Evolutionary conservation across 30 jellyfish, hydroid and myxozoan species (phyloP), one percentile per base, ranked within the genome.

Genomic region (Hydractinia echinata): DNA sequence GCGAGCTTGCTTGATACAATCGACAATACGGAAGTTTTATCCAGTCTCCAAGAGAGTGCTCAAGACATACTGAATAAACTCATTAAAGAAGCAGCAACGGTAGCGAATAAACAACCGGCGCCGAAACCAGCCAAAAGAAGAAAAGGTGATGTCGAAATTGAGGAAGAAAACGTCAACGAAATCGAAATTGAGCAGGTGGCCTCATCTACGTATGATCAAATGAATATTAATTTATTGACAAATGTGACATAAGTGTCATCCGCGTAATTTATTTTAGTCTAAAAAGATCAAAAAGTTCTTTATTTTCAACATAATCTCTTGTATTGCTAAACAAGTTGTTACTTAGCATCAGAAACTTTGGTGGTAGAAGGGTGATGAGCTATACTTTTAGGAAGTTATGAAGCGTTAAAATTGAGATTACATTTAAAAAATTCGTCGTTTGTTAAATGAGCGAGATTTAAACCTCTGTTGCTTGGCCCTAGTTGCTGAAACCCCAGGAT

Each of bases 1-100:
- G 89, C 95, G 8, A 86, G 87, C 48, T 79, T 94, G 13, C 61
- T 94, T 6, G 97, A 88, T 51, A 86, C 72, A 16, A 81, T 94
- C 4, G 53, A 84, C 55, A 86, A 82, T 61, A 21, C 76, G 9
- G 97, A 88, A 7, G 71, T 85, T 1, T 52, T 94, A 73, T 82
- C 88, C 55, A 60, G 89, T 49, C 77, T 89, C 7, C 87, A 86
- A 13, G 79, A 69, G 66, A 92, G 82, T 66, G 88, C 79, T 18
- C 99, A 94, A 67, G 66, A 18, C 56, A 39, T 83, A 18, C 80
- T 67, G 9, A 64, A 61, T 73, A 10, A 67, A 18, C 60, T 83
- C 14, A n/a, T 58, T 10, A 83, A 76, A 83, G 88, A 58, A 19
- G 54, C 82, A 16, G 52, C 21, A 44, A 15, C 49, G n/a, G 44